Evolutionary conservation across 2,113 vertebrate genomes (phyloP).

Genomic region (Cranoglanis bouderius): DNA sequence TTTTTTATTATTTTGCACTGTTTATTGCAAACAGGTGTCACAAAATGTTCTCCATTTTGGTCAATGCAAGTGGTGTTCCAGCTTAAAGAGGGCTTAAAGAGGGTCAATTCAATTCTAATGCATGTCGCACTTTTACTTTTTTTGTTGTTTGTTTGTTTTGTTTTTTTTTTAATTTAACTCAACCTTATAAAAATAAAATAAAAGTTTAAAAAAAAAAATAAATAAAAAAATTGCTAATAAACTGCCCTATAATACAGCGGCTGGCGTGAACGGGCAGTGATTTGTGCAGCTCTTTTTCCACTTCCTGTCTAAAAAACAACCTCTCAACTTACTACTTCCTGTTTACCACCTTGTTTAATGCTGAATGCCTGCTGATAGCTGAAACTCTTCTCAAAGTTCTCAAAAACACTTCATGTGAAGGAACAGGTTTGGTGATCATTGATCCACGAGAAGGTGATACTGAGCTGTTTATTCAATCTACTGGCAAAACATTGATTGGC

Average conservation of each 20-base stretch:
- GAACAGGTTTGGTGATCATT: not conserved
- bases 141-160: too few species aligned
- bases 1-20: not conserved
- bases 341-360: not conserved
- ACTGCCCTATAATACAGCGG: not conserved
- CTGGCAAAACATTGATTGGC: slow-evolving; percentile 32
- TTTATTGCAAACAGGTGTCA: not conserved
- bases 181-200: not conserved
- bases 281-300: not conserved
- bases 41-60: not conserved
- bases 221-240: not conserved
- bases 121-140: too few species aligned
- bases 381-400: not conserved
- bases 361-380: not conserved
- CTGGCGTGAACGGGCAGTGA: not conserved
- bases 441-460: slow-evolving; percentile 16
- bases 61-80: too few species aligned
- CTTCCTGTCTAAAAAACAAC: not conserved
- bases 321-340: not conserved
- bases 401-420: not conserved
- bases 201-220: not conserved
- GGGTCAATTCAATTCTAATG: too few species aligned
- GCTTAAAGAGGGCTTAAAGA: too few species aligned
- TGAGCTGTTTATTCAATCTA: slow-evolving; percentile 28
- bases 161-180: not conserved